Evolutionary conservation across 1,140 invertebrate species (phyloP), one percentile per base, ranked within the genome.

Genomic region (Chlorops oryzae): DNA sequence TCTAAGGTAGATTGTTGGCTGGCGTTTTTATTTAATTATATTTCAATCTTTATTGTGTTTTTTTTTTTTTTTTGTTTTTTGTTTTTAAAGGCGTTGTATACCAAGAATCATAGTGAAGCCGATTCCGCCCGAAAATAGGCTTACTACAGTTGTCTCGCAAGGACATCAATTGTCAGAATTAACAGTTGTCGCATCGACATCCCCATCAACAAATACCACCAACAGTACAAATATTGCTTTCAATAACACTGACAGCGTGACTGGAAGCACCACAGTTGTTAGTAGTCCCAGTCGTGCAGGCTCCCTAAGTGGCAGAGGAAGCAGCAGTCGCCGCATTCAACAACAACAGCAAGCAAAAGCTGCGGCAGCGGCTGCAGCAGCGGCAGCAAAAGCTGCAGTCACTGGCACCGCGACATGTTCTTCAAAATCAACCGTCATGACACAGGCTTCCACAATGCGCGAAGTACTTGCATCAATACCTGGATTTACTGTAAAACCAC

Each of bases 401-500:
- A 21, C 51, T 23, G 13, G 38, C 6, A 28, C 42, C 12, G 40
- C 47, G 15, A 32, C 49, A 15, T 25, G 2, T 7, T 21, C 40
- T 27, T 37, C 59, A 21, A n/a, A n/a, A n/a, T n/a, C n/a, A n/a
- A 68, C 67, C 45, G 54, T 55, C 1, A 55, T 53, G 10, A 59
- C 54, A 7, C 65, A 76, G 65, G 74, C 77, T 4, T 78, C 78
- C n/a, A 90, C 88, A 24, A 92, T 92, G 88, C 78, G 86, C 52
- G 88, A 91, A 74, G 87, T 92, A 9, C 66, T 92, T 57, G 88
- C 90, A 13, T 90, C 89, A 47, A 90, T 94, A 64, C 91, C 91
- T 47, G 90, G 90, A 17, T 92, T 94, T 65, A 90, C 83, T 70
- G 80, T 90, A 37, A 88, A 89, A 68, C 86, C 85, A 35, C 74